Conservation (phyloP, 92 coral and sea anemone species). For the Siderastrea radians region DNA sequence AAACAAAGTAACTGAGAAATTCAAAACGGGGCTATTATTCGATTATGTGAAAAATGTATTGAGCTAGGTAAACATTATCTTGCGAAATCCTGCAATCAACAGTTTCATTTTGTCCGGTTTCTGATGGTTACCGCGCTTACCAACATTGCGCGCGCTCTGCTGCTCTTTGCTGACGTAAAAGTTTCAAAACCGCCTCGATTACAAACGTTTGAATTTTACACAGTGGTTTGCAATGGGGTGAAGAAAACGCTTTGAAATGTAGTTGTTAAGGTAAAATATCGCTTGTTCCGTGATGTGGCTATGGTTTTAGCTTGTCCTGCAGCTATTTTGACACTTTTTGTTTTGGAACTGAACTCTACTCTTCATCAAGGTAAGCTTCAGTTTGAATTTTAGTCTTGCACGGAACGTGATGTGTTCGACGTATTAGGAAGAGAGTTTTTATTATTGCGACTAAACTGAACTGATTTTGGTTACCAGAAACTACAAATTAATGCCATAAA, state of each 20-base stretch:
- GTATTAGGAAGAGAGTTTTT: not conserved
- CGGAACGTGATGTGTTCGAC: not conserved
- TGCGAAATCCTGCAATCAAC: too few relatives aligned
- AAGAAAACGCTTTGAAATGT: not conserved
- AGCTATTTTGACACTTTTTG: conserved; percentile 16
- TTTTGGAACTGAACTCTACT: conserved; percentile 28
- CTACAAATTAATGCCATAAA: too few relatives aligned
- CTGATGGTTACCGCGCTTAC: too few relatives aligned
- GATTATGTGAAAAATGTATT: too few relatives aligned
- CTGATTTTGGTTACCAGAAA: not conserved
- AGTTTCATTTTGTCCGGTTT: too few relatives aligned
- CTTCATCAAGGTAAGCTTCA: conserved; percentile 16
- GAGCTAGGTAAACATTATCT: too few relatives aligned
- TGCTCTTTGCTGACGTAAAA: too few relatives aligned
- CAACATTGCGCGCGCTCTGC: too few relatives aligned
- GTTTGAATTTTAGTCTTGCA: not conserved
- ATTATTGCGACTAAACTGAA: not conserved
- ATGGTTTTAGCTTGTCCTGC: conserved; percentile 18
- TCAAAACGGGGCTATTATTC: too few relatives aligned
- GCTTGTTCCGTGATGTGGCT: not conserved
- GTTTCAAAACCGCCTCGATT: too few relatives aligned
- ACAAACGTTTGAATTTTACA: too few relatives aligned
- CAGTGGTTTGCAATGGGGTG: not conserved
- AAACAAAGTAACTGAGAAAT: too few relatives aligned
- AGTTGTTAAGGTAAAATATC: not conserved